Evolutionary conservation across 2,888 invertebrate species (phyloP).

Genomic region (Pomacea canaliculata): DNA sequence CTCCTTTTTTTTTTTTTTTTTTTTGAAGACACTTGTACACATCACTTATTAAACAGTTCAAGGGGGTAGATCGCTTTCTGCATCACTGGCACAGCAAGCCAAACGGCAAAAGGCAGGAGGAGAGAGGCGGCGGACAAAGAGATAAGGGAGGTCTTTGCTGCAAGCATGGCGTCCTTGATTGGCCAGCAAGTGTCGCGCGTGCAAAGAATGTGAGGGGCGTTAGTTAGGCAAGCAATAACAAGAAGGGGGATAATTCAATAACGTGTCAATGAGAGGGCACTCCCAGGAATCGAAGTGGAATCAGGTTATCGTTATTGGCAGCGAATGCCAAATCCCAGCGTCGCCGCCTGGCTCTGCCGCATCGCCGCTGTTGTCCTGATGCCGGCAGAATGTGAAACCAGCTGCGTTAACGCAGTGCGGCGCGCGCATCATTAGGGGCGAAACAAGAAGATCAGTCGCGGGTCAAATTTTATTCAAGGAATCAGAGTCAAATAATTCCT

Average conservation of each 20-base stretch:
- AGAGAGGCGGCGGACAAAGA: background rate
- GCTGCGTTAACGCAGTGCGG: background rate
- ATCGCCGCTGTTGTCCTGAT: background rate
- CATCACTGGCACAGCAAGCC: constrained; percentile 11
- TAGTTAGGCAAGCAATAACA: constrained; percentile 25
- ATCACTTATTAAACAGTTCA: too few species aligned
- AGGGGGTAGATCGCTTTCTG: background rate
- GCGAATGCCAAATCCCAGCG: constrained; percentile 11
- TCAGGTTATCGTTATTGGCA: constrained; percentile 21
- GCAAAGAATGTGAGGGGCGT: constrained; percentile 20
- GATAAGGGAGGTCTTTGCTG: background rate
- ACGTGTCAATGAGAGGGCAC: constrained; percentile 23
- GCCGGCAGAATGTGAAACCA: background rate
- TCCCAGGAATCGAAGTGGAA: constrained; percentile 18
- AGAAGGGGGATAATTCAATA: constrained; percentile 24
- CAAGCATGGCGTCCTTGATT: constrained; percentile 10
- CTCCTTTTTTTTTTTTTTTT: too few species aligned
- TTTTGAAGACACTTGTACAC: too few species aligned
- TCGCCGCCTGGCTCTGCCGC: background rate
- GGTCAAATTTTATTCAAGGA: constrained; percentile 23
- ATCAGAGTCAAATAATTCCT: constrained; percentile 21
- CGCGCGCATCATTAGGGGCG: constrained; percentile 14
- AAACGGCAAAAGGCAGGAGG: background rate
- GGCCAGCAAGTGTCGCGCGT: constrained; percentile 5
- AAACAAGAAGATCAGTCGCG: constrained; percentile 25